Percentiles rank a stretch among this genome's conserved stretches.
Evolutionary conservation across 2,113 vertebrate species (phyloP).

Genomic region (Syrmaticus mikado): DNA sequence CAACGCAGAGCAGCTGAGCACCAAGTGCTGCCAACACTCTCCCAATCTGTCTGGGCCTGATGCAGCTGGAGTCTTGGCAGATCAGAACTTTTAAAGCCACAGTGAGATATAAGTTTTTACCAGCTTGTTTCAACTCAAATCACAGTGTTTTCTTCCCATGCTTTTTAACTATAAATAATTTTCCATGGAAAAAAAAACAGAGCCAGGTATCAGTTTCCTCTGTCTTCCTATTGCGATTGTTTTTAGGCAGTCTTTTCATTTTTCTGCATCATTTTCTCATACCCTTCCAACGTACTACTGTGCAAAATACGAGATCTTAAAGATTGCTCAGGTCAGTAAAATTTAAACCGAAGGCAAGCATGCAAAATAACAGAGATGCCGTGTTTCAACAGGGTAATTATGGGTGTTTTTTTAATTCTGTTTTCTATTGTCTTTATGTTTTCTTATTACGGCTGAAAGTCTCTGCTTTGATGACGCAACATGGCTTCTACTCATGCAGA

Average conservation of each 20-base stretch:
- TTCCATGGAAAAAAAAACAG: background rate
- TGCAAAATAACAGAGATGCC: background rate
- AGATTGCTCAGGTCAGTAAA: slow-evolving; percentile 16
- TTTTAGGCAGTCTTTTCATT: background rate
- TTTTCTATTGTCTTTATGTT: background rate
- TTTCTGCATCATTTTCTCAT: background rate
- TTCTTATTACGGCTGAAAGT: background rate
- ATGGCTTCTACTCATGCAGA: background rate
- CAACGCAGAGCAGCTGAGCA: slow-evolving; percentile 41
- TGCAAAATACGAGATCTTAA: slow-evolving; percentile 6
- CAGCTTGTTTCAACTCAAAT: background rate
- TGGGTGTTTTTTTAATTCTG: background rate
- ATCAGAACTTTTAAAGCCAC: background rate
- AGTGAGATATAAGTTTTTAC: background rate
- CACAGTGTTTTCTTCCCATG: rapidly evolving
- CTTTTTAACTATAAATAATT: slow-evolving; percentile 44
- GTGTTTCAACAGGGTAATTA: background rate
- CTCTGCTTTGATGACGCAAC: background rate
- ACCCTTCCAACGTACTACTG: background rate
- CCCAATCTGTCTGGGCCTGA: slow-evolving; percentile 51
- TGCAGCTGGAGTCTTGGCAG: slow-evolving; percentile 29
- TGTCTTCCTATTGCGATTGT: background rate
- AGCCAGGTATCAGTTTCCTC: background rate
- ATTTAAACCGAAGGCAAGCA: slow-evolving; percentile 20
- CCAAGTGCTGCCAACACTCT: slow-evolving; percentile 25